Percentiles rank a stretch among this genome's conserved stretches.
phyloP scores from a whole-genome alignment of 2,888 invertebrate species.

The Pristionchus arcanus region DNA sequence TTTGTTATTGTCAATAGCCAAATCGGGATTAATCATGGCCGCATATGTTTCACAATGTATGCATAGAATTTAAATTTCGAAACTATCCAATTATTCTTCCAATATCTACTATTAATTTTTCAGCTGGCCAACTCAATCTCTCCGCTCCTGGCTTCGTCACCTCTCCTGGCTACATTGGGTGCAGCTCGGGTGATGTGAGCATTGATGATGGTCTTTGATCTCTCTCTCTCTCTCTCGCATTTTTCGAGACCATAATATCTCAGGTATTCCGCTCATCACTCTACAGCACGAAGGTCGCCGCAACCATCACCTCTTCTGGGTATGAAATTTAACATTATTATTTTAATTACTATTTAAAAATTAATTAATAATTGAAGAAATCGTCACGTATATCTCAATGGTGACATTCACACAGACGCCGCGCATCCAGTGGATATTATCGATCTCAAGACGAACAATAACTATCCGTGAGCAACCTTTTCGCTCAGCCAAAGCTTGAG shows the following conservation, averaged over 20 bases:
- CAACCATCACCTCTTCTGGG: not conserved
- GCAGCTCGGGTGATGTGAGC: constrained; percentile 22
- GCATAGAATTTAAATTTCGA: not conserved
- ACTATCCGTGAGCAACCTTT: constrained; percentile 20
- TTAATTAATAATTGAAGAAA: not conserved
- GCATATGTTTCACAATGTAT: no score
- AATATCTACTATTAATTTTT: not conserved
- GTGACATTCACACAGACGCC: constrained; percentile 17
- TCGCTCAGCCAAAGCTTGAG: not conserved
- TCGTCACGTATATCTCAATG: constrained; percentile 31
- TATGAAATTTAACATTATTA: not conserved
- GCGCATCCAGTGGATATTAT: constrained; percentile 11
- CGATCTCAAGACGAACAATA: constrained; percentile 1
- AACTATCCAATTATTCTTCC: not conserved
- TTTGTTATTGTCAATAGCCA: no score
- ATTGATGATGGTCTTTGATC: not conserved
- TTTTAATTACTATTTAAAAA: not conserved
- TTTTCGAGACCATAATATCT: not conserved
- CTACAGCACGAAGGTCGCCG: constrained; percentile 7
- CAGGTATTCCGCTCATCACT: constrained; percentile 24
- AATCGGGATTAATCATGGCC: no score
- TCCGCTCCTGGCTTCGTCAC: not conserved
- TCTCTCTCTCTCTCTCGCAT: not conserved
- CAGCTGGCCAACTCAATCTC: constrained; percentile 10
- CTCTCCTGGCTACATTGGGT: constrained; percentile 35